phyloP scores from a whole-genome alignment of 2,888 invertebrate species.

The Zelleria hepariella region DNA sequence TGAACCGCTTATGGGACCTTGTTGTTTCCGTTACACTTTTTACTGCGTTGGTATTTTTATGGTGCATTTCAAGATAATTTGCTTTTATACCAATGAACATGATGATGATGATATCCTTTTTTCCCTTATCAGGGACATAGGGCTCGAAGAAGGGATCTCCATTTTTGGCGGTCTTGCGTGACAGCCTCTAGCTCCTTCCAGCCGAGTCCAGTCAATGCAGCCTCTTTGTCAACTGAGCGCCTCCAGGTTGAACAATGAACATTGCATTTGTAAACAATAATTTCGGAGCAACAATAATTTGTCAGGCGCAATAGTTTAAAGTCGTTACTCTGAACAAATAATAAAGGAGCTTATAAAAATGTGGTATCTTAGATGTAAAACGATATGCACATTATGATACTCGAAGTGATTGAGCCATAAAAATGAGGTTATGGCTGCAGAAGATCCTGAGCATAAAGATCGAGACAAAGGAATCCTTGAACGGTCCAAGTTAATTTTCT shows the following conservation, averaged over 20 bases:
- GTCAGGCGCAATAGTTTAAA: background rate
- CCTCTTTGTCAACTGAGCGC: no score
- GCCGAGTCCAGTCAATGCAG: no score
- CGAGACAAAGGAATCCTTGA: slow-evolving; percentile 6
- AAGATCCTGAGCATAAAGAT: background rate
- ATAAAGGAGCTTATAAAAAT: background rate
- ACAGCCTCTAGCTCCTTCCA: no score
- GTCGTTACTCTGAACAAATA: background rate
- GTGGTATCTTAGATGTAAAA: background rate
- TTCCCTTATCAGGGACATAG: no score
- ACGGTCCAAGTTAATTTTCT: slow-evolving; percentile 45
- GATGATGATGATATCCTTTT: no score
- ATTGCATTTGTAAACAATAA: no score
- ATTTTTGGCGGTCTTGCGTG: no score
- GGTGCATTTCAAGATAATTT: background rate
- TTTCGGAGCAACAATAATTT: no score
- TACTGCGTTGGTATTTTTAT: background rate
- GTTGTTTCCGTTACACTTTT: background rate
- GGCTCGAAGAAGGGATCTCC: no score
- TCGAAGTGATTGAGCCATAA: background rate
- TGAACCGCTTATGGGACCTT: background rate
- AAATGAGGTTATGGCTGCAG: background rate
- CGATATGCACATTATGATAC: background rate
- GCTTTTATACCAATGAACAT: no score
- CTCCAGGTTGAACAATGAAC: no score